Evolutionary conservation across 2,888 invertebrate species (phyloP), one percentile per base, ranked within the genome.

Genomic region (Metopia argyrocephala): DNA sequence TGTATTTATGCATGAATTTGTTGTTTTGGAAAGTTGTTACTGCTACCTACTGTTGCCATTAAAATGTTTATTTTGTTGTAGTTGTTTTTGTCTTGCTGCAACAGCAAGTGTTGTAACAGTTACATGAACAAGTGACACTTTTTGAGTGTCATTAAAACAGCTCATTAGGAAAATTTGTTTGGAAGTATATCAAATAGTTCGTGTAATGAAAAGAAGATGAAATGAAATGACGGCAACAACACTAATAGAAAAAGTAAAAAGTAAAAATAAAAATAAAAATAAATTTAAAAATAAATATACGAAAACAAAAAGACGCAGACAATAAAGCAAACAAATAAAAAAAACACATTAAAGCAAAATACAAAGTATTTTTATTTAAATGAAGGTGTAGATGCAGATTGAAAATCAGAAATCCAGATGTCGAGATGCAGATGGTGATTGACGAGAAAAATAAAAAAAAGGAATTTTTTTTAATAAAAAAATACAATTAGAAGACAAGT

Each of bases 91-190:
- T 68, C 25, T 31, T 75, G 50, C 45, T 80, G 57, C 57, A 56
- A 21, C 28, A 69, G 65, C 76, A 74, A 78, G 48, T 78, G 76
- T 81, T 78, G 61, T 38, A 48, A 48, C 68, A 76, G 66, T 74
- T 62, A 64, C 81, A 81, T 70, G 70, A 75, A 81, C 69, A 78
- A 78, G 78, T 81, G 78, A 78, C 70, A 75, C 70, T 70, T 65
- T 70, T 70, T 70, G 78, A 81, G 81, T 81, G 74, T 75, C 81
- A 81, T 81, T 78, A 75, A 81, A 81, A 71, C 76, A 81, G 74
- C 81, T 81, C 81, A 81, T 81, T 81, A 81, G 74, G 81, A 78
- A 78, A 81, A 81, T 78, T 81, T 78, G 78, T 81, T 78, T 78
- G 78, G 78, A 81, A 81, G 70, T 78, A 78, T 81, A 75, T 81